Conservation (phyloP, 2,797 vertebrate species). For the Melanotaenia maccullochi region DNA sequence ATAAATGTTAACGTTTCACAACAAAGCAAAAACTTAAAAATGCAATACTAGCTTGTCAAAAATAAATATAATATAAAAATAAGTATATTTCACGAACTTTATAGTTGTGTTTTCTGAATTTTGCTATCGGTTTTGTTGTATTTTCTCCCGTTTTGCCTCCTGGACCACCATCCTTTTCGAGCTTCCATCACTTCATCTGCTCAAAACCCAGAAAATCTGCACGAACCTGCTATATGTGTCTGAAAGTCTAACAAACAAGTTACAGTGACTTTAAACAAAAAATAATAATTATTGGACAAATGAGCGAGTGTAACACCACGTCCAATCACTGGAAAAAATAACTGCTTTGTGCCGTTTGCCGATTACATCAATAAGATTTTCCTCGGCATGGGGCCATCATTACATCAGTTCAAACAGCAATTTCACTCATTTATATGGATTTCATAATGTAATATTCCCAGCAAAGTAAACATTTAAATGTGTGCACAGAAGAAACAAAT, state of each 20-base stretch:
- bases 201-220: conserved; percentile 13
- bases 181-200: conserved; percentile 12
- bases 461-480: conserved; percentile 78
- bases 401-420: conserved; percentile 71
- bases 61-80: neutral
- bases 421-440: conserved; percentile 80
- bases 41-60: neutral
- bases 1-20: neutral
- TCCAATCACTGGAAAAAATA: conserved; percentile 75
- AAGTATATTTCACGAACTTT: neutral
- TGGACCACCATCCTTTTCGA: neutral
- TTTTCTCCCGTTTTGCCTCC: neutral
- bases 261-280: conserved; percentile 61
- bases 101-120: neutral
- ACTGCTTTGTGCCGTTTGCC: conserved; percentile 69
- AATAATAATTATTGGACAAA: conserved; percentile 65
- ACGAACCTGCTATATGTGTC: conserved; percentile 40
- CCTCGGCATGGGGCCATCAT: conserved; percentile 68
- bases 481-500: conserved; percentile 63
- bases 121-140: neutral
- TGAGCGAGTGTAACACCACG: conserved; percentile 53
- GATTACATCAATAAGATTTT: conserved; percentile 79
- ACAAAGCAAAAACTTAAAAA: neutral
- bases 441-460: conserved; percentile 79
- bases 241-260: conserved; percentile 33